Evolutionary conservation across 2,113 vertebrate genomes (phyloP).

Genomic region (Pyxicephalus adspersus): DNA sequence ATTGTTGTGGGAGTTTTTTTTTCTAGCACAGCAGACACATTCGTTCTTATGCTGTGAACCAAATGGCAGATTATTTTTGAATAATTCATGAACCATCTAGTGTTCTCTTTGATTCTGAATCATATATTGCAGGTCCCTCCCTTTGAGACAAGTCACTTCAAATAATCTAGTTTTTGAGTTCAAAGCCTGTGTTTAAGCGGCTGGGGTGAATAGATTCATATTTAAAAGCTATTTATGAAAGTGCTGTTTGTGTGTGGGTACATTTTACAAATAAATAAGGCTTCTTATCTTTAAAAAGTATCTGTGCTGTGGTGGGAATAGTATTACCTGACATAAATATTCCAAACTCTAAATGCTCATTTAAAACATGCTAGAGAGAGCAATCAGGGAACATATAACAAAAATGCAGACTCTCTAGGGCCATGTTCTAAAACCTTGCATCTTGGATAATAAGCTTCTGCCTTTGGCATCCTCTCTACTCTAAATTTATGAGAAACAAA

Average conservation of each 20-base stretch:
- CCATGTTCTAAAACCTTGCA: slow-evolving; percentile 23
- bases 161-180: slow-evolving; percentile 56
- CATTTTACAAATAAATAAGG: slow-evolving; percentile 42
- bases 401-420: slow-evolving; percentile 7
- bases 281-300: slow-evolving; percentile 44
- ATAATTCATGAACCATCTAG: slow-evolving; percentile 51
- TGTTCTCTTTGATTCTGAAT: slow-evolving; percentile 57
- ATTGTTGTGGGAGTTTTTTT: slow-evolving; percentile 19
- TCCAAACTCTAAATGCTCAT: slow-evolving; percentile 37
- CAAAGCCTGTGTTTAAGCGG: slow-evolving; percentile 63
- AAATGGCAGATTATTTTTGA: slow-evolving; percentile 52
- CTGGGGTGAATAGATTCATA: slow-evolving; percentile 37
- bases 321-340: slow-evolving; percentile 26
- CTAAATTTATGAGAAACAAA: slow-evolving; percentile 29
- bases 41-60: slow-evolving; percentile 26
- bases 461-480: slow-evolving; percentile 13
- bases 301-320: slow-evolving; percentile 35
- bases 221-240: slow-evolving; percentile 52
- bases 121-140: slow-evolving; percentile 57
- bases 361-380: slow-evolving; percentile 26
- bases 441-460: slow-evolving; percentile 30
- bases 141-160: slow-evolving; percentile 57
- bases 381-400: slow-evolving; percentile 20
- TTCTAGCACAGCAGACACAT: slow-evolving; percentile 24
- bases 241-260: slow-evolving; percentile 35